Percentiles rank a stretch among this genome's conserved stretches.
These are phyloP conservation scores for Mamestra configurata DNA, from an alignment of 1,140 invertebrate species.

Conservation along the genomic window DNA sequence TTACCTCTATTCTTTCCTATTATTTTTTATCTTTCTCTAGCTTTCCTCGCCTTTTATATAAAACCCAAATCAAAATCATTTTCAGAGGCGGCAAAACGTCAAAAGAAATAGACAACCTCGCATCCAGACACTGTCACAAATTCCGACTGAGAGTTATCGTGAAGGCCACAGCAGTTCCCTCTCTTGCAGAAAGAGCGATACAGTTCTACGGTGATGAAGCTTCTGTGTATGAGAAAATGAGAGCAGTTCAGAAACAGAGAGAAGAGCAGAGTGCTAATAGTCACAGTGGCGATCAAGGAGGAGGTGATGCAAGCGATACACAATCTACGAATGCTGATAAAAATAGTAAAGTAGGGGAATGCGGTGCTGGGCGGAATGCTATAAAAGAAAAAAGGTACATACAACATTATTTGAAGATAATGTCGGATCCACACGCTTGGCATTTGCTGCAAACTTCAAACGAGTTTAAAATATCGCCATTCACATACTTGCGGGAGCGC, in stretches of 20 bases:
- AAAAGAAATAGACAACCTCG: conserved; percentile 75
- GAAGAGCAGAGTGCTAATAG: background rate
- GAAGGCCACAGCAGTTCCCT: conserved; percentile 60
- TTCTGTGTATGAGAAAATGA: conserved; percentile 53
- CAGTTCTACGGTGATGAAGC: conserved; percentile 61
- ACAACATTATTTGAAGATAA: too few relatives aligned
- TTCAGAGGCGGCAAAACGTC: conserved; percentile 78
- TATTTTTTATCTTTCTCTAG: too few relatives aligned
- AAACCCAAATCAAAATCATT: background rate
- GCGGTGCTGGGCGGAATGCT: background rate
- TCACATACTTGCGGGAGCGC: too few relatives aligned
- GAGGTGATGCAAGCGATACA: background rate
- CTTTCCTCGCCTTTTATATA: too few relatives aligned
- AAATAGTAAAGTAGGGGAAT: background rate
- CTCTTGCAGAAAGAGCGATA: conserved; percentile 58
- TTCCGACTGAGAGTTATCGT: conserved; percentile 75
- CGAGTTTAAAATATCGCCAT: too few relatives aligned
- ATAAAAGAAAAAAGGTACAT: background rate
- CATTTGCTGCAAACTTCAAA: too few relatives aligned
- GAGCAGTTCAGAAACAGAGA: background rate
- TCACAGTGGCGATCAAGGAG: background rate
- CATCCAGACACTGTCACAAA: conserved; percentile 75
- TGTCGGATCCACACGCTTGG: too few relatives aligned
- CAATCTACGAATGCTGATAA: background rate
- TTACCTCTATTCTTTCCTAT: too few relatives aligned